These are phyloP conservation scores for Glareola pratincola DNA, from an alignment of 2,113 vertebrate species.

Conservation along the genomic window DNA sequence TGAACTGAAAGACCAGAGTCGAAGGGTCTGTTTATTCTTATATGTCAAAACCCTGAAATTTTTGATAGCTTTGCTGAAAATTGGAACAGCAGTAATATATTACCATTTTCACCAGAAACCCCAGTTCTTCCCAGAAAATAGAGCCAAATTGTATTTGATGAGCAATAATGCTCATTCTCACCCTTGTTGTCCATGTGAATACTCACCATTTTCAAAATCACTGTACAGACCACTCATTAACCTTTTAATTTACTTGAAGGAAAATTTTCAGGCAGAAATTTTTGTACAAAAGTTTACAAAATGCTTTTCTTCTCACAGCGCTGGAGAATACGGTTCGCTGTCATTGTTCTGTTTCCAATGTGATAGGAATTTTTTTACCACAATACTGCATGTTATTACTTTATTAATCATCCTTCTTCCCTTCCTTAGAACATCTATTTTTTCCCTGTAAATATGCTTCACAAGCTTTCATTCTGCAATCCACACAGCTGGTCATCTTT, in stretches of 20 bases:
- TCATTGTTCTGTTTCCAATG: not conserved
- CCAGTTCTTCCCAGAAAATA: not conserved
- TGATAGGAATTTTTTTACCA: not conserved
- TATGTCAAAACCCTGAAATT: not conserved
- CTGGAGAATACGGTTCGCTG: not conserved
- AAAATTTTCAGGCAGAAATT: not conserved
- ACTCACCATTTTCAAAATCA: not conserved
- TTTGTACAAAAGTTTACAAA: not conserved
- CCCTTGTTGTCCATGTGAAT: not conserved
- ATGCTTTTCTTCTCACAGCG: not conserved
- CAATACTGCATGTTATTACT: not conserved
- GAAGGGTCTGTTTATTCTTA: not conserved
- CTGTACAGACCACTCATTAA: not conserved
- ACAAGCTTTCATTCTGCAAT: constrained; percentile 36
- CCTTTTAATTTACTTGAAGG: not conserved
- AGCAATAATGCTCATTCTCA: not conserved
- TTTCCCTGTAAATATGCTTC: constrained; percentile 26
- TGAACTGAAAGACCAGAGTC: not conserved
- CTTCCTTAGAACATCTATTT: not conserved
- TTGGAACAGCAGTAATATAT: not conserved
- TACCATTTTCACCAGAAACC: not conserved
- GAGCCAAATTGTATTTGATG: not conserved
- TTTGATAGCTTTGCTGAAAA: not conserved
- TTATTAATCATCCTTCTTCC: constrained; percentile 48
- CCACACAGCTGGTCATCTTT: constrained; percentile 63